Base-by-base conservation (phyloP, 2,888 invertebrate genomes). In the Drosophila kambysellisi region DNA sequence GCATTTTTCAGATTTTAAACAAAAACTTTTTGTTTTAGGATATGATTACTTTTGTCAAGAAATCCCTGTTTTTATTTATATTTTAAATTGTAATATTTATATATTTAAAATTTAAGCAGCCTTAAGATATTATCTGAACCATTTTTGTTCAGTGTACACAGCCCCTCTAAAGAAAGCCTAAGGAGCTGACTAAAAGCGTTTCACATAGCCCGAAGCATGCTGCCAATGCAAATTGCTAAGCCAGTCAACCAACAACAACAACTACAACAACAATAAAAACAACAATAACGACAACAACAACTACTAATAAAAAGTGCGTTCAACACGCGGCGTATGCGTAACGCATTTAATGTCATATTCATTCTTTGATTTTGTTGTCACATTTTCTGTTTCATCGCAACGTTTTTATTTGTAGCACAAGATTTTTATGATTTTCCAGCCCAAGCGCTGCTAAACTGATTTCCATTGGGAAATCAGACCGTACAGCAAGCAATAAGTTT, bases 381-480 rank as follows among this genome's bases (percentile, higher is more conserved):
- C 62, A 69, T 59, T 81, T 70, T 62, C 54, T 59, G 74, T 86
- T 76, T 88, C 83, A 79, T 84, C 82, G 78, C 74, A 71, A 79
- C 68, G 58, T 70, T 76, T 83, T 74, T 90, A 91, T 90, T 89
- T 83, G 90, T 78, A 82, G 88, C 82, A 75, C 70, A 72, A 90
- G 88, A 90, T 90, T 92, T 92, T 92, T 92, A 91, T 92, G 92
- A 92, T 92, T 91, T 73, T 82, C 78, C 79, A 76, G 76, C 90
- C 73, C 62, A 71, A 74, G 46, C 46, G 15, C 88, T 85, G 91
- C 90, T 92, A 92, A 92, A 92, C 90, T 92, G 92, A 92, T 92
- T 92, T 92, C 92, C 92, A 90, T 85, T 76, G 91, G 92, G 92
- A 92, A 90, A 90, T 90, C 90, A 90, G 68, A 68, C 51, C 68